A percentile compares a stretch with the other conserved stretches of the same genome.
Conservation (phyloP, 2,797 vertebrate genomes). For the Karalla daura region DNA sequence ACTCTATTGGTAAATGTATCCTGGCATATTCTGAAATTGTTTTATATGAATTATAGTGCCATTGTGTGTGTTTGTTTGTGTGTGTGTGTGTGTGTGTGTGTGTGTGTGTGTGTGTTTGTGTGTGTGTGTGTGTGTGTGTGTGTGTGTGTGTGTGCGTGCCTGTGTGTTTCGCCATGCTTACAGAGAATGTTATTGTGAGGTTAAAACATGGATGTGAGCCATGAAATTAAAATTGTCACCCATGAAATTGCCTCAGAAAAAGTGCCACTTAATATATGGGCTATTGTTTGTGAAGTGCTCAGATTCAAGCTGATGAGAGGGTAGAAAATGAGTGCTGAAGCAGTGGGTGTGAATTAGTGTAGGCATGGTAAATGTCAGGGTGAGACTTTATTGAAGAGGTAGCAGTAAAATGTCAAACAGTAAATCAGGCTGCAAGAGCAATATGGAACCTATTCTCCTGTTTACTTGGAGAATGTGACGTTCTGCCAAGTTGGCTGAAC, state of each 20-base stretch:
- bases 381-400: slow-evolving; percentile 42
- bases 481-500: slow-evolving; percentile 78
- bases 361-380: slow-evolving; percentile 36
- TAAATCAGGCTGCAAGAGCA: slow-evolving; percentile 64
- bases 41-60: too few relatives aligned
- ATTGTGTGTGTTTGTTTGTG: too few relatives aligned
- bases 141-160: too few relatives aligned
- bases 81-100: too few relatives aligned
- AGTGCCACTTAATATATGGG: neutral
- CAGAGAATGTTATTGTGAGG: too few relatives aligned
- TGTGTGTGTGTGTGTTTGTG: too few relatives aligned
- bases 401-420: slow-evolving; percentile 60
- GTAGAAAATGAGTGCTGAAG: neutral
- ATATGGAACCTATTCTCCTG: slow-evolving; percentile 78
- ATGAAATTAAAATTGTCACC: neutral
- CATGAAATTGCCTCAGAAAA: neutral
- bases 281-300: neutral
- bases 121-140: too few relatives aligned
- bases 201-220: neutral
- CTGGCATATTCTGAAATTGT: too few relatives aligned
- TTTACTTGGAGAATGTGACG: slow-evolving; percentile 72
- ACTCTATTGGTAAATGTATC: too few relatives aligned
- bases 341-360: slow-evolving; percentile 34
- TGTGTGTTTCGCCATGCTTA: too few relatives aligned
- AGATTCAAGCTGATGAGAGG: neutral